Percentiles rank a stretch among this genome's conserved stretches.
These are phyloP conservation scores for Solenopsis invicta DNA, from an alignment of 1,140 invertebrate species.

Conservation along the genomic window DNA sequence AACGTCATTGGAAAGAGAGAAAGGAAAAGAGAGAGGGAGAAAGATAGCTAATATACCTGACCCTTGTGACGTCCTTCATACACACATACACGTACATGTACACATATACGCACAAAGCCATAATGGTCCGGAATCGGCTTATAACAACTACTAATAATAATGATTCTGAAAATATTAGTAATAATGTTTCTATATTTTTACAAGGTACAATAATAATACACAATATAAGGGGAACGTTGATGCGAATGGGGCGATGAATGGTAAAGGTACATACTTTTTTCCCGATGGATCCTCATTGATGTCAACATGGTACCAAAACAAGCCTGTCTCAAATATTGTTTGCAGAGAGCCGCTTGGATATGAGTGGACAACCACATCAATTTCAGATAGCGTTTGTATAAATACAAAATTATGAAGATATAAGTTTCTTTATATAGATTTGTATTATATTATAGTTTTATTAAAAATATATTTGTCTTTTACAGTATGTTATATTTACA, in stretches of 20 bases:
- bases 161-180: no score
- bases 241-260: constrained; percentile 60
- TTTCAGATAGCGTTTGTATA: constrained; percentile 33
- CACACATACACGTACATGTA: no score
- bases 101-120: no score
- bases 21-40: no score
- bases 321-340: constrained; percentile 59
- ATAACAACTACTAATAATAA: no score
- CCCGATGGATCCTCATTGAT: constrained; percentile 69
- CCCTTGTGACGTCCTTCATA: no score
- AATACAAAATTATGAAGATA: neutral
- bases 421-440: neutral
- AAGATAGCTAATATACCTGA: no score
- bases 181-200: neutral
- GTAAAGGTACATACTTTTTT: constrained; percentile 72
- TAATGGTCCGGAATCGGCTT: no score
- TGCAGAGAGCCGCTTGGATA: constrained; percentile 70
- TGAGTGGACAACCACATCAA: constrained; percentile 60
- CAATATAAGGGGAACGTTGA: constrained; percentile 71
- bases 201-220: constrained; percentile 72
- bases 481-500: constrained; percentile 64
- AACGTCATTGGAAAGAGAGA: no score
- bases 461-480: neutral
- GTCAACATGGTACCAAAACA: constrained; percentile 69
- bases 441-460: neutral